These are phyloP conservation scores for Xenopus petersii DNA, from an alignment of 2,797 vertebrate genomes.

Conservation along the genomic window DNA sequence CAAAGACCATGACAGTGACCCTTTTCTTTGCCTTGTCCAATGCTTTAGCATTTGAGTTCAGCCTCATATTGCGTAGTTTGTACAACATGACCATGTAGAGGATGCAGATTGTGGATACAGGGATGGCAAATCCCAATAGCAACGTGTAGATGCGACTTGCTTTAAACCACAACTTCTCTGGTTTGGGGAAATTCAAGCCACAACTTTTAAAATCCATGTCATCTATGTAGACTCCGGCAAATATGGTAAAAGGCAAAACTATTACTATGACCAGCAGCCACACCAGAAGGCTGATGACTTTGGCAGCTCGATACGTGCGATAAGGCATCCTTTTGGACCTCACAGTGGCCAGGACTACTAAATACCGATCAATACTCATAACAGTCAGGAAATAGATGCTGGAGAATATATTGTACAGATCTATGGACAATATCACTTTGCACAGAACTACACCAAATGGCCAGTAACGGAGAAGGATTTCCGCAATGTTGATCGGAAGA, in stretches of 20 bases:
- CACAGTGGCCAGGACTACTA: conserved; percentile 78
- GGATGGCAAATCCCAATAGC: conserved; percentile 79
- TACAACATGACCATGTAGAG: conserved; percentile 79
- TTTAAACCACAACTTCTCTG: conserved; percentile 79
- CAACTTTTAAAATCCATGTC: conserved; percentile 75
- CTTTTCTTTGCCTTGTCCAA: conserved; percentile 84
- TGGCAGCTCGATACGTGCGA: conserved; percentile 73
- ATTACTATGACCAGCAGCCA: conserved; percentile 79
- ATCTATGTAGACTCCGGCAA: conserved; percentile 68
- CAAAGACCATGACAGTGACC: conserved; percentile 82
- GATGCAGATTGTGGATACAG: conserved; percentile 77
- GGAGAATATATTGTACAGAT: conserved; percentile 86
- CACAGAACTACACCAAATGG: conserved; percentile 81
- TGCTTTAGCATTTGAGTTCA: conserved; percentile 78
- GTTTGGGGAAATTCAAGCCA: conserved; percentile 77
- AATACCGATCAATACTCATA: conserved; percentile 81
- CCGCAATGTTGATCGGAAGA: conserved; percentile 77
- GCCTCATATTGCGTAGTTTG: conserved; percentile 74
- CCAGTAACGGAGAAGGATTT: conserved; percentile 80
- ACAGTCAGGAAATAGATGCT: conserved; percentile 83
- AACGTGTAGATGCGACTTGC: conserved; percentile 79
- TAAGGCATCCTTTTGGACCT: conserved; percentile 74
- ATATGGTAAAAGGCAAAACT: conserved; percentile 77
- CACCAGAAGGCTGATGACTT: conserved; percentile 75
- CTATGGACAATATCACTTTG: conserved; percentile 79